These are phyloP conservation scores for Sclerodermus sp. DNA, from an alignment of 2,888 invertebrate genomes.

Conservation along the genomic window DNA sequence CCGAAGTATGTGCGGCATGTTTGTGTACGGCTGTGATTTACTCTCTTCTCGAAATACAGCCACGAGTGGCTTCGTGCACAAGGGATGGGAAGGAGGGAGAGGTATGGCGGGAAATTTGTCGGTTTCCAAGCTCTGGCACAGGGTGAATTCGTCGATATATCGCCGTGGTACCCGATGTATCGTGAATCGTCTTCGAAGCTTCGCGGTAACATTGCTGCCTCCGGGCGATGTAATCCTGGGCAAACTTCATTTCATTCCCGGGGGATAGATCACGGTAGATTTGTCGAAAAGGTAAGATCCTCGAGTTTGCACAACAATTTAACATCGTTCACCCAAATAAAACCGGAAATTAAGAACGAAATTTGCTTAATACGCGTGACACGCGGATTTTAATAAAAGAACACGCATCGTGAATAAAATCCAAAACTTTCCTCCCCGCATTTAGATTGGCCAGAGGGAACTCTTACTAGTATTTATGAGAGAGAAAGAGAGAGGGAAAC, in stretches of 20 bases:
- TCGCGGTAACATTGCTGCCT: constrained; percentile 21
- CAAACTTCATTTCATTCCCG: constrained; percentile 30
- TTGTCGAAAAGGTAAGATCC: constrained; percentile 15
- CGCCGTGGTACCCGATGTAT: constrained; percentile 16
- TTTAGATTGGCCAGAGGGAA: too few species aligned
- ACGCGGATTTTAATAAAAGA: too few species aligned
- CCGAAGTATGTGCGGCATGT: constrained; percentile 40
- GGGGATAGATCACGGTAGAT: constrained; percentile 18
- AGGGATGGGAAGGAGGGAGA: constrained; percentile 10
- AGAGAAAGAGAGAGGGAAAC: too few species aligned
- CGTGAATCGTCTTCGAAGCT: constrained; percentile 24
- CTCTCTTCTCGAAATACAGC: constrained; percentile 27
- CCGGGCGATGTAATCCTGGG: constrained; percentile 23
- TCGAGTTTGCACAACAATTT: neutral
- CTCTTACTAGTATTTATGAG: too few species aligned
- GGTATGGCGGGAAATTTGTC: constrained; percentile 34
- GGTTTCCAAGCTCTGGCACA: constrained; percentile 29
- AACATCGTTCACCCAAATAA: too few species aligned
- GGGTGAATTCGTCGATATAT: constrained; percentile 34
- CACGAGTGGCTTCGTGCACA: neutral
- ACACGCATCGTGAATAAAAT: too few species aligned
- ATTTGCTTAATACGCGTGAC: too few species aligned
- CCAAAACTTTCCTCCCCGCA: too few species aligned
- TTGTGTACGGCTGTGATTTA: constrained; percentile 46
- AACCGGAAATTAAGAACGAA: too few species aligned